These are phyloP conservation scores for Limanda limanda DNA, from an alignment of 2,113 vertebrate genomes.

Conservation along the genomic window DNA sequence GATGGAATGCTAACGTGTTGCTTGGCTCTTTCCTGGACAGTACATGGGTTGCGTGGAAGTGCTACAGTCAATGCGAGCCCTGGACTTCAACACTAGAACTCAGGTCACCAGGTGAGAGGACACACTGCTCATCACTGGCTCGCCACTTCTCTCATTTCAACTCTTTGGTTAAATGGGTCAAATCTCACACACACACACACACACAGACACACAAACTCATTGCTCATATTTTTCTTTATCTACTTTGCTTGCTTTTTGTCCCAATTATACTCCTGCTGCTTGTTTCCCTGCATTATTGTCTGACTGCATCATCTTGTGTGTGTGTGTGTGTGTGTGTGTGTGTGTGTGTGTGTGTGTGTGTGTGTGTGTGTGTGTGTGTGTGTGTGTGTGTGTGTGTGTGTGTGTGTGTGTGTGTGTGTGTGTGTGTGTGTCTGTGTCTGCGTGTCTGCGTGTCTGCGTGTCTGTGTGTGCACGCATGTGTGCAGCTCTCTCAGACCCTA, in stretches of 20 bases:
- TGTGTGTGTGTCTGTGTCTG: conserved; percentile 8
- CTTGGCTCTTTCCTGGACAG: conserved; percentile 74
- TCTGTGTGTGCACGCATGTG: neutral
- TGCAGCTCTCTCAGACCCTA: conserved; percentile 55
- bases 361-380: conserved; percentile 5
- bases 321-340: neutral
- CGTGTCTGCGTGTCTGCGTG: neutral
- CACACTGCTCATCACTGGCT: neutral
- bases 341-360: conserved; percentile 4
- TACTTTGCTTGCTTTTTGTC: conserved; percentile 24
- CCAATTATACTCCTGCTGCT: conserved; percentile 26
- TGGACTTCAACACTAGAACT: conserved; percentile 97
- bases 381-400: conserved; percentile 5
- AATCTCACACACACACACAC: neutral
- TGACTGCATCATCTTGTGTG: conserved; percentile 1
- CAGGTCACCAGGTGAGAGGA: conserved; percentile 95
- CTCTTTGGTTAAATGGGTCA: neutral
- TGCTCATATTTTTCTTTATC: conserved; percentile 10
- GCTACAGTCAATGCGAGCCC: conserved; percentile 95
- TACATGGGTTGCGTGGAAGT: conserved; percentile 98
- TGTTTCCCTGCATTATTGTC: neutral
- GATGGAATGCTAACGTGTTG: conserved; percentile 60
- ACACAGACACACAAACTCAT: conserved; percentile 1
- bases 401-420: conserved; percentile 5
- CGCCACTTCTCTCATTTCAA: neutral